Conservation (phyloP, 2,797 vertebrate species). For the Microtus obscurus region DNA sequence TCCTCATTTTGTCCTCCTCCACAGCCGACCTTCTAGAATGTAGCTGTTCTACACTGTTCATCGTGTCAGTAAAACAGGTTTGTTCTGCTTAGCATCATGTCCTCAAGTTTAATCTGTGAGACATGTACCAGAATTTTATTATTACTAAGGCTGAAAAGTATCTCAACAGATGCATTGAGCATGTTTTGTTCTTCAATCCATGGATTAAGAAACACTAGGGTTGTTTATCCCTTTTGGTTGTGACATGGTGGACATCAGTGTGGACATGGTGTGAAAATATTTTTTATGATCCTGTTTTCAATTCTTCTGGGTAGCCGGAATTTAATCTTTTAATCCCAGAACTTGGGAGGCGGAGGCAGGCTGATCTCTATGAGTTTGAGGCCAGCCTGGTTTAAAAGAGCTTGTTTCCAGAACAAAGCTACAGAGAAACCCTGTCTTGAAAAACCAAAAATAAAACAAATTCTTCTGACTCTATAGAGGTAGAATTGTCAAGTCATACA, state of each 20-base stretch:
- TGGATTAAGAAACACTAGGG: too few species aligned
- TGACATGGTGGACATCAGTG: background rate
- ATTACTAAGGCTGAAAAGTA: slow-evolving; percentile 30
- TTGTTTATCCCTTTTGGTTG: background rate
- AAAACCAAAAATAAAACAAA: background rate
- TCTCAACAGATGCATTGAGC: background rate
- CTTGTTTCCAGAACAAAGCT: too few species aligned
- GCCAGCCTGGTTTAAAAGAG: too few species aligned
- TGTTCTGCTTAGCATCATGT: background rate
- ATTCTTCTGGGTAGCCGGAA: background rate
- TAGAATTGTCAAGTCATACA: background rate
- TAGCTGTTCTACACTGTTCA: background rate
- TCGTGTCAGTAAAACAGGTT: background rate
- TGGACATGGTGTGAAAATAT: background rate
- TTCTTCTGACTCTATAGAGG: background rate
- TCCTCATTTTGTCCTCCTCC: background rate
- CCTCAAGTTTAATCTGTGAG: background rate
- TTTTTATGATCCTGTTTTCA: background rate
- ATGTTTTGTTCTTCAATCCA: background rate
- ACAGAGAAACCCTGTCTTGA: too few species aligned
- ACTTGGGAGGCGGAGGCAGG: too few species aligned
- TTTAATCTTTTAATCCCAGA: too few species aligned
- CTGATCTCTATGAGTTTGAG: too few species aligned
- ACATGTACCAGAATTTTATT: background rate
- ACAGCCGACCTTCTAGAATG: background rate